phyloP scores from a whole-genome alignment of 2,113 vertebrate genomes.

The Mustela lutreola region DNA sequence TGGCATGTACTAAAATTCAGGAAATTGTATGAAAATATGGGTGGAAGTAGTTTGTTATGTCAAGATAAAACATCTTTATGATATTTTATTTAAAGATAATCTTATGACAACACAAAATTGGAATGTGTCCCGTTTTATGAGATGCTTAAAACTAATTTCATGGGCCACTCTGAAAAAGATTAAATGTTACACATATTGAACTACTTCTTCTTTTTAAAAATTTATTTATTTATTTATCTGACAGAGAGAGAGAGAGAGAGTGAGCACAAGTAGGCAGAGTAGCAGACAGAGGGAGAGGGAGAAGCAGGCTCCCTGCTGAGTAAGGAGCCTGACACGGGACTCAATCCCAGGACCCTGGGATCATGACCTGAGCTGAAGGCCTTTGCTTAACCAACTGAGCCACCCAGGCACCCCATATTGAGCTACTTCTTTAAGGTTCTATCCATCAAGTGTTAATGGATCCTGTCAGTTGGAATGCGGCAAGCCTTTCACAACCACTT shows the following conservation, averaged over 20 bases:
- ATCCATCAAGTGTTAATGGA: background rate
- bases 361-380: no score
- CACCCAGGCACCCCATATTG: no score
- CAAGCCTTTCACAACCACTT: background rate
- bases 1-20: conserved; percentile 42
- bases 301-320: no score
- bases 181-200: background rate
- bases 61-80: conserved; percentile 23
- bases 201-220: background rate
- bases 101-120: background rate
- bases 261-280: no score
- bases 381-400: no score
- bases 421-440: background rate
- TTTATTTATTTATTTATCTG: no score
- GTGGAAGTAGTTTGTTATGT: background rate
- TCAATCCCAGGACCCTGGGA: no score
- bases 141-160: background rate
- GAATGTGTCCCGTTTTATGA: conserved; percentile 22
- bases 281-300: no score
- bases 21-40: conserved; percentile 22
- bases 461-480: background rate
- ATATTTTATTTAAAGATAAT: conserved; percentile 53
- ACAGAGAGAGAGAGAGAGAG: no score
- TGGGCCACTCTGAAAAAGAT: background rate
- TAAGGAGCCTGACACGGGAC: no score